Evolutionary conservation across 2,797 vertebrate genomes (phyloP), one percentile per base, ranked within the genome.

Genomic region (Allobates femoralis): DNA sequence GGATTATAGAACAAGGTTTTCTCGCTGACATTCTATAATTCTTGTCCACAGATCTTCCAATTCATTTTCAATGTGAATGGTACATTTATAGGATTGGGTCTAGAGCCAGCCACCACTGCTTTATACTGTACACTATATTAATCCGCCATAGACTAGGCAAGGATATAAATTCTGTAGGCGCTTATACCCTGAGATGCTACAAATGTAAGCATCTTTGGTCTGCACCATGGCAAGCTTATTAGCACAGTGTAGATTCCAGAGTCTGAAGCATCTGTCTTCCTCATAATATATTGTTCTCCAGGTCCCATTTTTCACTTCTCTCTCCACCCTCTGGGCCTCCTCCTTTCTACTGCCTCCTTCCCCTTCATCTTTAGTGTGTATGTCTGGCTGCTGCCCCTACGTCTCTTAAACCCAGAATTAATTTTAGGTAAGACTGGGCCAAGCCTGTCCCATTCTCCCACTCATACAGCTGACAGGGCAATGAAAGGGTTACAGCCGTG

Each of bases 381-480:
- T 26, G 73, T 83, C 81, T 86, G 73, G 80, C 73, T 41, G 60
- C 73, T 78, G 62, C 56, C 58, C 46, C n/a, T 67, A 55, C 60
- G 53, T 69, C 50, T 82, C 51, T 73, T 86, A 76, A 83, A 75
- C 60, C 73, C 46, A 67, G 73, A 71, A 83, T 82, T 67, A 32
- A 86, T 82, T 82, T 86, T 86, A 76, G 79, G 58, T 81, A 56
- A 81, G 41, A 75, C 58, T 32, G 41, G 34, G 50, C 85, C 56
- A 81, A 62, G 69, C 78, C 23, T 26, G 34, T 10, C 79, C 71
- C 79, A 46, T 62, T 11, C 58, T 58, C 28, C 28, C 28, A 62
- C 53, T 50, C 66, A 34, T 32, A 60, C 64, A 28, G 32, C 34
- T 51, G 41, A 56, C 67, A 28, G 3, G 28, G 85, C 78, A 81